A percentile compares a stretch with the other conserved stretches of the same genome.
Evolutionary conservation across 2,113 vertebrate genomes (phyloP).

Genomic region (Callaeas wilsoni): DNA sequence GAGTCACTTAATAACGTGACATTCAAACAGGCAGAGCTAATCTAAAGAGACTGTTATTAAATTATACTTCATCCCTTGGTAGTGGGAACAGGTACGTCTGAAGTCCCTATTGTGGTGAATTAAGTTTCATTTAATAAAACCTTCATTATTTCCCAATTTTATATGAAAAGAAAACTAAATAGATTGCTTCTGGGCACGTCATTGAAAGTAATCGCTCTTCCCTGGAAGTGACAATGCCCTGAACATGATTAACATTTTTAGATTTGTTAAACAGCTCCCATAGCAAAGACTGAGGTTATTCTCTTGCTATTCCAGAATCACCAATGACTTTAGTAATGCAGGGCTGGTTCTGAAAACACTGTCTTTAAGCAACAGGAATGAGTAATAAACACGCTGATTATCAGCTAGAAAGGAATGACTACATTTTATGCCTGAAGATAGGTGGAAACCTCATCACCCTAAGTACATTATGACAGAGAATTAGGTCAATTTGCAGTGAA

Average conservation of each 20-base stretch:
- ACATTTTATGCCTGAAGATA: conserved; percentile 5
- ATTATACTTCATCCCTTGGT: not conserved
- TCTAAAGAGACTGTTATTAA: conserved; percentile 51
- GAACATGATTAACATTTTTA: conserved; percentile 45
- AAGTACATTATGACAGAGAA: conserved; percentile 10
- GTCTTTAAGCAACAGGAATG: not conserved
- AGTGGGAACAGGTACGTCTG: not conserved
- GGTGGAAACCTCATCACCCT: not conserved
- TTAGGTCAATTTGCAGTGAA: conserved; percentile 29
- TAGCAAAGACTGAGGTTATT: not conserved
- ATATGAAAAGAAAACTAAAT: conserved; percentile 41
- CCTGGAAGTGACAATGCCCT: conserved; percentile 36
- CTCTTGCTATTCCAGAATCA: not conserved
- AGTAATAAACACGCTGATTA: not conserved
- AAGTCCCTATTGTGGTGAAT: not conserved
- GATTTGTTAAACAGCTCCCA: conserved; percentile 19
- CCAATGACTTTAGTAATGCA: not conserved
- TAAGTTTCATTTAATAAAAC: conserved; percentile 57
- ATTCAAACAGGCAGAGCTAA: not conserved
- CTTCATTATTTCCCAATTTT: conserved; percentile 49
- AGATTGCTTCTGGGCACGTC: conserved; percentile 8
- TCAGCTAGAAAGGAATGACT: not conserved
- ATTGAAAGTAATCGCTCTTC: conserved; percentile 29
- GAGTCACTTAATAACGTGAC: not conserved
- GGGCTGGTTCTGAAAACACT: not conserved